phyloP scores from a whole-genome alignment of 2,888 invertebrate species.

The Byasa hedistus region DNA sequence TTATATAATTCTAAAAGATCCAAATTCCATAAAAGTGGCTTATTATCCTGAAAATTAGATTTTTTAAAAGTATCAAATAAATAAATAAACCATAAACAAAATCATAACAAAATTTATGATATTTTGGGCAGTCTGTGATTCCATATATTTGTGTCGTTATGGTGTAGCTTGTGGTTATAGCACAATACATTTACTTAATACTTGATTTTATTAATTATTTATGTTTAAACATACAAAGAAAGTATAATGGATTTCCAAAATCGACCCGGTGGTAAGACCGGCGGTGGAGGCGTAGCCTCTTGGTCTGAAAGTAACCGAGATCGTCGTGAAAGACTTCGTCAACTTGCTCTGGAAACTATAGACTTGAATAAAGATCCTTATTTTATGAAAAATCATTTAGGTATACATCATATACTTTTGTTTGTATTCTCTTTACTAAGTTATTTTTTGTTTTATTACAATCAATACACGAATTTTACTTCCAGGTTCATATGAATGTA shows the following conservation, averaged over 20 bases:
- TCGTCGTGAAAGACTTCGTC: slow-evolving; percentile 95
- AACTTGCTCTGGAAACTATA: slow-evolving; percentile 98
- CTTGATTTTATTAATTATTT: not conserved
- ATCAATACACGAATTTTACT: slow-evolving; percentile 32
- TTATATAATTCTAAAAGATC: too few relatives aligned
- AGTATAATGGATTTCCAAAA: slow-evolving; percentile 97
- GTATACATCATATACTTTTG: slow-evolving; percentile 51
- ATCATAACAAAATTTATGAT: not conserved
- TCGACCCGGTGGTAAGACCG: slow-evolving; percentile 87
- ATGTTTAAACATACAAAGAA: not conserved
- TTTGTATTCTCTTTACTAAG: not conserved
- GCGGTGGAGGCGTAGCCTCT: slow-evolving; percentile 94
- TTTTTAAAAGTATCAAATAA: too few relatives aligned
- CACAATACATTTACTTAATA: not conserved
- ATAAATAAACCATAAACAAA: not conserved
- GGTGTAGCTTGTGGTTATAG: not conserved
- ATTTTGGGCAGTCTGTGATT: not conserved
- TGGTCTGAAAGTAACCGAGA: slow-evolving; percentile 99
- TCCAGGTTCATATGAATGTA: slow-evolving; percentile 97
- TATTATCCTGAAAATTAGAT: too few relatives aligned
- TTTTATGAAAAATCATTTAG: slow-evolving; percentile 99
- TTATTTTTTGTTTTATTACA: not conserved
- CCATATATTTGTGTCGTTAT: not conserved
- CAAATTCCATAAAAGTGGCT: too few relatives aligned
- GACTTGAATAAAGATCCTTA: slow-evolving; percentile 99